These are phyloP conservation scores for Lepidothrix coronata DNA, from an alignment of 2,113 vertebrate genomes.

Conservation along the genomic window DNA sequence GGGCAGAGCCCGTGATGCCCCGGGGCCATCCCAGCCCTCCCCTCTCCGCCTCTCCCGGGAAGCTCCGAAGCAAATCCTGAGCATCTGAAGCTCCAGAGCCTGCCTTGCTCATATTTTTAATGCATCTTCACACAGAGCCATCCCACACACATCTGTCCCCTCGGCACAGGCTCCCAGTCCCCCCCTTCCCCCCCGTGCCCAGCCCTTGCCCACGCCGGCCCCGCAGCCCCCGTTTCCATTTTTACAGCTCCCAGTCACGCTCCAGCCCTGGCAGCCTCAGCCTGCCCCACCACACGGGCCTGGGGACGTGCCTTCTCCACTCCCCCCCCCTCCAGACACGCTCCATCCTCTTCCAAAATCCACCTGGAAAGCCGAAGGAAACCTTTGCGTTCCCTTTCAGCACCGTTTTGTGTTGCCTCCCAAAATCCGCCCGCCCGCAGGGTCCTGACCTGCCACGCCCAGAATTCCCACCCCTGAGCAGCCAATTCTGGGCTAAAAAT, in stretches of 20 bases:
- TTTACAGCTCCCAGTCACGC: neutral
- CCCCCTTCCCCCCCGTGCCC: neutral
- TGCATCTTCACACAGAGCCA: neutral
- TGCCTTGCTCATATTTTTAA: neutral
- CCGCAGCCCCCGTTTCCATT: neutral
- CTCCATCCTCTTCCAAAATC: neutral
- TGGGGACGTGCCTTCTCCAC: neutral
- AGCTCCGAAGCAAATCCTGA: neutral
- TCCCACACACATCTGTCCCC: conserved; percentile 59
- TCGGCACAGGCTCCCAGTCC: neutral
- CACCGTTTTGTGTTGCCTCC: neutral
- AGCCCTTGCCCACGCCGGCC: neutral
- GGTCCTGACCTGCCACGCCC: neutral
- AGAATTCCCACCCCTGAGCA: neutral
- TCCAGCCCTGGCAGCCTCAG: neutral
- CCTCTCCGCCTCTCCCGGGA: neutral
- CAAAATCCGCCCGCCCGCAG: fast-evolving
- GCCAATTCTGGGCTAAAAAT: fast-evolving
- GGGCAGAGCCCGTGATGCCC: neutral
- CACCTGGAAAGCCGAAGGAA: neutral
- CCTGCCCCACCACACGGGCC: neutral
- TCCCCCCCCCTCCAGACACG: neutral
- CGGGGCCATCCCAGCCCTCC: neutral
- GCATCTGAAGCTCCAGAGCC: neutral
- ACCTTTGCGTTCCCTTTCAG: fast-evolving